These are phyloP conservation scores for Anguilla megastoma DNA, from an alignment of 2,797 vertebrate species.

Conservation along the genomic window DNA sequence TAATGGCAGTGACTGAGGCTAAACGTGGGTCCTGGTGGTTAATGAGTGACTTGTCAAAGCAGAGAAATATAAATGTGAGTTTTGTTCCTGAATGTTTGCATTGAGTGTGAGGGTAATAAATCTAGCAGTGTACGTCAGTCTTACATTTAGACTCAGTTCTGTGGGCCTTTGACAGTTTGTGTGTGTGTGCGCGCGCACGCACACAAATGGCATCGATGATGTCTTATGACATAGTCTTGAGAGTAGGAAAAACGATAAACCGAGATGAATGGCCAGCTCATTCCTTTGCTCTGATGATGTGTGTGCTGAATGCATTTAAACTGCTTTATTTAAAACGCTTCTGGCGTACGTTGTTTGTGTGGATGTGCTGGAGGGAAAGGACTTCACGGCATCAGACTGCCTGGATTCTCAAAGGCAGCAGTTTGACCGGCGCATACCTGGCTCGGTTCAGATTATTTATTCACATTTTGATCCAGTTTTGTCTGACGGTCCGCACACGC, in stretches of 20 bases:
- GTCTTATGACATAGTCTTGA: background rate
- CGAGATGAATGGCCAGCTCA: background rate
- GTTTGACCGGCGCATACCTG: background rate
- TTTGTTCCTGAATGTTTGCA: background rate
- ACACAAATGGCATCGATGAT: background rate
- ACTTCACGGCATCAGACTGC: background rate
- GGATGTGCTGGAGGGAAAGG: background rate
- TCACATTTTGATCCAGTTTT: too few relatives aligned
- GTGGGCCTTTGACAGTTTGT: background rate
- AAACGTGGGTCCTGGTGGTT: background rate
- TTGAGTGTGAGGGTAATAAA: background rate
- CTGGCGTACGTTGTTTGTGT: background rate
- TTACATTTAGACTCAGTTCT: background rate
- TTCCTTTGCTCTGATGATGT: background rate
- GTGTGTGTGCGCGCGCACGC: background rate
- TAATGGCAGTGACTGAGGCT: conserved; percentile 19
- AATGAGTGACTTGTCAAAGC: background rate
- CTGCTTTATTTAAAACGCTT: background rate
- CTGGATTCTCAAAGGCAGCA: background rate
- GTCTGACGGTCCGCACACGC: too few relatives aligned
- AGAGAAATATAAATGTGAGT: background rate
- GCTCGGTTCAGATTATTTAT: too few relatives aligned
- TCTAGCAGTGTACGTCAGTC: background rate
- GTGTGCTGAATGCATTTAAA: background rate
- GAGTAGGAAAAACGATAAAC: background rate